Conservation (phyloP, 2,113 vertebrate genomes). For the Ptychochromis oligacanthus region DNA sequence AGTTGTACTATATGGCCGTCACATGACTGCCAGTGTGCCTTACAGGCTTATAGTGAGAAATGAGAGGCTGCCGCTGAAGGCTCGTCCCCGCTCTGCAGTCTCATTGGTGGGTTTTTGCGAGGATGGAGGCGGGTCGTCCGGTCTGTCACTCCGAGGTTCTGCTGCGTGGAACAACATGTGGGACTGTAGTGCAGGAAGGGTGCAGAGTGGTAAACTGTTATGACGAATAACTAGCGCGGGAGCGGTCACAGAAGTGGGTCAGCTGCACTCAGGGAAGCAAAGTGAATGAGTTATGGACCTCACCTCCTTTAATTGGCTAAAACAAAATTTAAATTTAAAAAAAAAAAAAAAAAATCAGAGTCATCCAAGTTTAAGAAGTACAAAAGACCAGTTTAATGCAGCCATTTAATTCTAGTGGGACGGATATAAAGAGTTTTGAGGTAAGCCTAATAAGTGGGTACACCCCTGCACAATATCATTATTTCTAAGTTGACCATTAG, state of each 20-base stretch:
- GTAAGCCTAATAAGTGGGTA: background rate
- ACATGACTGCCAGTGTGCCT: constrained; percentile 71
- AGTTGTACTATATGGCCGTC: constrained; percentile 80
- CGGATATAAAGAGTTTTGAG: background rate
- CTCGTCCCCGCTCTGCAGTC: constrained; percentile 82
- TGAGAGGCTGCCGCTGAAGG: constrained; percentile 86
- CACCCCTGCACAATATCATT: background rate
- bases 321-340: background rate
- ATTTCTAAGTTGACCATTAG: background rate
- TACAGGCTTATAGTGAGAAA: constrained; percentile 54
- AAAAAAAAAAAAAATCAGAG: background rate
- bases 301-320: background rate
- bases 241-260: background rate
- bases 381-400: background rate
- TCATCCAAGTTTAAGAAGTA: background rate
- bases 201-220: background rate
- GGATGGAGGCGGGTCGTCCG: constrained; percentile 65
- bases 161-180: constrained; percentile 64
- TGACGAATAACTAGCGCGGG: background rate
- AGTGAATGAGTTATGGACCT: background rate
- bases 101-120: constrained; percentile 78
- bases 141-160: constrained; percentile 56
- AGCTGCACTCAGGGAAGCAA: background rate
- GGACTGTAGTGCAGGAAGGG: background rate
- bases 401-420: background rate